Base-by-base conservation (phyloP, 2,113 vertebrate species). In the Halcyon malimbica region DNA sequence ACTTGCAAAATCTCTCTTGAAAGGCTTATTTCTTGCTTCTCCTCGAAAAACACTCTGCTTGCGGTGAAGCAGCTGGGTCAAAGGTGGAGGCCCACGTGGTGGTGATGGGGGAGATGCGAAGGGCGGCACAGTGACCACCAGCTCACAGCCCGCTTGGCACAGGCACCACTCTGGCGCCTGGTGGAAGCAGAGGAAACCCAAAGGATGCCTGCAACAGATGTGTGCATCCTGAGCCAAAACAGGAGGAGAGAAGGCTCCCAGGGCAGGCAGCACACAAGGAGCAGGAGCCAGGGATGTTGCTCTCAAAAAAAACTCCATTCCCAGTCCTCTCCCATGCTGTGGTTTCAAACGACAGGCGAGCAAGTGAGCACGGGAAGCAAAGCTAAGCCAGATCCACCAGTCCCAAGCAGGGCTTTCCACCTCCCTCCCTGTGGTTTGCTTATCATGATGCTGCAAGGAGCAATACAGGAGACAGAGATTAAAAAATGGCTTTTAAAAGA, bases 201-300 rank as follows among this genome's bases (percentile, higher is more conserved):
- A 73, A 85, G 88, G 85, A 94, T 62, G 82, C 70, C 70, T 28
- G 85, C 82, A 90, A 90, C 88, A 92, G 92, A 95, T 76, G 88
- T 19, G 85, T 1, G 15, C 9, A 13, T 51, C 67, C 94, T 3
- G 6, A 94, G 90, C 82, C 90, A 85, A 67, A 75, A 18, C 9
- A 1, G 33, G 70, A 75, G 68, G 60, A 63, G 74, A 71, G 51
- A 24, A 3, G 42, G 31, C 1, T 1, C 33, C 37, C 2, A 1
- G 20, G 54, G 59, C 17, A 5, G 31, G 59, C 18, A 2, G 92
- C 79, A 41, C 1, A 1, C 59, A 46, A 35, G 3, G 18, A 87
- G 54, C 51, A 16, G 35, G 14, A 60, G 59, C 57, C 89, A 24
- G 39, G 39, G 41, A 65, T 0, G 0, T 2, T 2, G 1, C 37